phyloP scores from a whole-genome alignment of 2,888 invertebrate genomes.

The Drosophila neotestacea region DNA sequence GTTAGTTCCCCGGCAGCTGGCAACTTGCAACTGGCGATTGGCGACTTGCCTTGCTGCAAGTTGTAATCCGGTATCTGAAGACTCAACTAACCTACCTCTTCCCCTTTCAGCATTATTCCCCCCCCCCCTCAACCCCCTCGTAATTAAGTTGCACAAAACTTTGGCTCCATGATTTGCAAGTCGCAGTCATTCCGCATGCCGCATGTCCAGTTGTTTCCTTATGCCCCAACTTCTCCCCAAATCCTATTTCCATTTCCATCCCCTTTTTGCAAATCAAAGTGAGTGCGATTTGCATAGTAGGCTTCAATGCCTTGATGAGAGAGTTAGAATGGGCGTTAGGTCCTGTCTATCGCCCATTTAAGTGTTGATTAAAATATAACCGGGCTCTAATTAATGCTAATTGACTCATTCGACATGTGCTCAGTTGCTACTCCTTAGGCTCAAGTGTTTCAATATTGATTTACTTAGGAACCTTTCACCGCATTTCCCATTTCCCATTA shows the following conservation, averaged over 20 bases:
- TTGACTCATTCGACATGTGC: constrained; percentile 64
- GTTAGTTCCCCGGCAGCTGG: constrained; percentile 52
- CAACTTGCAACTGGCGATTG: constrained; percentile 15
- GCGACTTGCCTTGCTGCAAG: constrained; percentile 9
- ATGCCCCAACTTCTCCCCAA: background rate
- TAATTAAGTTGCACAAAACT: constrained; percentile 76
- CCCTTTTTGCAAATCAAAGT: constrained; percentile 40
- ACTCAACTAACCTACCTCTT: background rate
- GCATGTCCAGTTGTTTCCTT: constrained; percentile 23
- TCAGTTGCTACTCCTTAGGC: constrained; percentile 5
- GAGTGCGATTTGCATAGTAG: constrained; percentile 28
- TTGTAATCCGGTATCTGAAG: constrained; percentile 27
- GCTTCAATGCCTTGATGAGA: background rate
- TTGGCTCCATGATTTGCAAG: constrained; percentile 66
- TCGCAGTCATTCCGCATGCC: constrained; percentile 19
- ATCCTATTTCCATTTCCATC: background rate
- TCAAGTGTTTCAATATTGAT: constrained; percentile 20
- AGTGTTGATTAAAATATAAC: constrained; percentile 69
- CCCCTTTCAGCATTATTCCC: background rate
- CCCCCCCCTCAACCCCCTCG: constrained; percentile 3
- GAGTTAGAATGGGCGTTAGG: background rate
- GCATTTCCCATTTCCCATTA: background rate
- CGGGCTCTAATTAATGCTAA: constrained; percentile 71
- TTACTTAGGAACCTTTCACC: background rate
- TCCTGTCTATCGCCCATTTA: constrained; percentile 11